phyloP scores from a whole-genome alignment of 1,140 invertebrate genomes.

The Triops longicaudatus region DNA sequence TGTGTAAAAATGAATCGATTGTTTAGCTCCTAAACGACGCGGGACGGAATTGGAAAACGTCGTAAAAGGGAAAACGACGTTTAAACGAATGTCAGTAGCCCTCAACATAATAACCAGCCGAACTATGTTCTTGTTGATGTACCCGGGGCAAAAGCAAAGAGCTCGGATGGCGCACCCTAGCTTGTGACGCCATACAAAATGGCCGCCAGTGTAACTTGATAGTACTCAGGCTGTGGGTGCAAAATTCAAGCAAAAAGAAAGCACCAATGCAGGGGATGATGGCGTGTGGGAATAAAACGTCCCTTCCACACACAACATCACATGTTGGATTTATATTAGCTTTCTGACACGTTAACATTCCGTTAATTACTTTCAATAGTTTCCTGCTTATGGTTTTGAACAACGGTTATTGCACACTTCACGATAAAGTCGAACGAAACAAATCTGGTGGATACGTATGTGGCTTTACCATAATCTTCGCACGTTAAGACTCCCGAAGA shows the following conservation, averaged over 20 bases:
- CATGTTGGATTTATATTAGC: too few relatives aligned
- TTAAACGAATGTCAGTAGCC: neutral
- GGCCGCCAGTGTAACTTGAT: neutral
- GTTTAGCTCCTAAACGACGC: neutral
- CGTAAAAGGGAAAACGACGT: neutral
- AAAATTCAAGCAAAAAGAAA: neutral
- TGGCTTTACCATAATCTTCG: too few relatives aligned
- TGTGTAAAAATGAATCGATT: neutral
- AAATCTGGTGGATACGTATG: too few relatives aligned
- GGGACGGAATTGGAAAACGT: neutral
- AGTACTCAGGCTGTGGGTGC: neutral
- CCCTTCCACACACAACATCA: neutral
- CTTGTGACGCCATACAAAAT: neutral
- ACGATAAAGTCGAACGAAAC: too few relatives aligned
- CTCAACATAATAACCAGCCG: neutral
- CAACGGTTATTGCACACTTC: too few relatives aligned
- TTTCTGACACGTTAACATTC: too few relatives aligned
- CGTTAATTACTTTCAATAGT: too few relatives aligned
- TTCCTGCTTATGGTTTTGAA: too few relatives aligned
- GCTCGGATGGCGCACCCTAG: neutral
- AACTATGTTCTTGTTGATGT: neutral
- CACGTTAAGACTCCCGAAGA: too few relatives aligned
- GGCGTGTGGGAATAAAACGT: slow-evolving; percentile 7
- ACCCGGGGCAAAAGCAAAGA: neutral
- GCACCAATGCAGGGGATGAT: neutral